Base-by-base conservation (phyloP, 2,797 vertebrate species). In the Triplophysa bombifrons region DNA sequence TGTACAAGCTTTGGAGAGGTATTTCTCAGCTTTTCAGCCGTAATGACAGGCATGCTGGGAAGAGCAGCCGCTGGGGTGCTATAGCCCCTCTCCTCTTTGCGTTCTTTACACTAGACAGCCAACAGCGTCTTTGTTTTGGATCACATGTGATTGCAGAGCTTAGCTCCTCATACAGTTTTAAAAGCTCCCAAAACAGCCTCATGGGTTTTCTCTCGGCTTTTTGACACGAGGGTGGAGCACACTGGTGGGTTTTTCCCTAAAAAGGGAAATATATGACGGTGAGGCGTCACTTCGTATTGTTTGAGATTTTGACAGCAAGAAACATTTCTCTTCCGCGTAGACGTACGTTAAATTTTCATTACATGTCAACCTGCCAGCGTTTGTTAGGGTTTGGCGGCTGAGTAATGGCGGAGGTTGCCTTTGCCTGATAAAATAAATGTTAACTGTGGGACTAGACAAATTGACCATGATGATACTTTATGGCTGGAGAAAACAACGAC, bases 301-400 rank as follows among this genome's bases (percentile, higher is more conserved):
- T 22, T 14, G 34, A 73, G 69, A 73, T 60, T 74, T 41, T 80
- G 70, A 73, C 78, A 67, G 51, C 53, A 38, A 63, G 69, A 73
- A 73, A 27, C 71, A 67, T 80, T 67, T 58, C 53, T 27, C 78
- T 60, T 38, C 63, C 71, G 30, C 58, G 58, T 25, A 64, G 76
- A 64, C 20, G 2, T 46, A 65, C n/a, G 69, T 78, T 65, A 80
- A 48, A 74, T 73, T 80, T 80, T 56, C 38, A 58, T 73, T 73
- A 67, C 48, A n/a, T n/a, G 25, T 73, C 70, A 67, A 27, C 38
- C 70, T 55, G 63, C 60, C 70, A 48, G 50, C 5, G 61, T 66
- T 48, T 66, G 50, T 80, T 80, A 80, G 77, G 38, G 60, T 73
- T 80, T 48, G 22, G 20, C 1, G n/a, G 51, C 63, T 58, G 77